Conservation (phyloP, 2,797 vertebrate genomes). For the Sebastes matsubarae region DNA sequence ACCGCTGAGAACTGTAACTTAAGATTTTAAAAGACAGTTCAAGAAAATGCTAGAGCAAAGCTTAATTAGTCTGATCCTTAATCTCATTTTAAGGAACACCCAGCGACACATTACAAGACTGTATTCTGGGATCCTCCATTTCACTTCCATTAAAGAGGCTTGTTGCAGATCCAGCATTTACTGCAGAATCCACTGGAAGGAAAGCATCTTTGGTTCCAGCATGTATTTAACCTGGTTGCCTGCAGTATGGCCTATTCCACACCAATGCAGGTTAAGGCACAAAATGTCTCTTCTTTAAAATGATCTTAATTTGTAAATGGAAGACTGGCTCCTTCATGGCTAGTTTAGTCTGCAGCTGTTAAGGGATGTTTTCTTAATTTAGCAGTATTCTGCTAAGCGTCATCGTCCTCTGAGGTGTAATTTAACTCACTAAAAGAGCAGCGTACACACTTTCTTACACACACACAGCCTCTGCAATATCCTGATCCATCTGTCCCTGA, state of each 20-base stretch:
- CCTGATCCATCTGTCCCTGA: conserved; percentile 10
- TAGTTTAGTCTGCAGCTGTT: not conserved
- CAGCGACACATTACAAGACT: not conserved
- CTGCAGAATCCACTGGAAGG: not conserved
- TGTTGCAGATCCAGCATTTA: not conserved
- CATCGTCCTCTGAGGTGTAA: not conserved
- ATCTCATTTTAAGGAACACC: not conserved
- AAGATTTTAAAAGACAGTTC: too few species aligned
- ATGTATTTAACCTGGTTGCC: not conserved
- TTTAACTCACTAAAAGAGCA: not conserved
- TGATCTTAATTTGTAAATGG: not conserved
- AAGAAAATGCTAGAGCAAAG: not conserved
- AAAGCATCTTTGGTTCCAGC: not conserved
- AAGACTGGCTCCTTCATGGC: not conserved
- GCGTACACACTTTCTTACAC: not conserved
- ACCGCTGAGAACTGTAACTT: too few species aligned
- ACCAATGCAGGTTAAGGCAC: not conserved
- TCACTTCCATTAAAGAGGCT: not conserved
- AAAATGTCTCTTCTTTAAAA: not conserved
- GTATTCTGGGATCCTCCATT: not conserved
- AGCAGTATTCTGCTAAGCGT: not conserved
- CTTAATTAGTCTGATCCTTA: not conserved
- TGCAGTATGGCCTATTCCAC: not conserved
- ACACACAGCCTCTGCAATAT: not conserved
- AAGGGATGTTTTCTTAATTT: not conserved